Conservation (phyloP, 1,140 invertebrate genomes). For the Euborellia annulipes region DNA sequence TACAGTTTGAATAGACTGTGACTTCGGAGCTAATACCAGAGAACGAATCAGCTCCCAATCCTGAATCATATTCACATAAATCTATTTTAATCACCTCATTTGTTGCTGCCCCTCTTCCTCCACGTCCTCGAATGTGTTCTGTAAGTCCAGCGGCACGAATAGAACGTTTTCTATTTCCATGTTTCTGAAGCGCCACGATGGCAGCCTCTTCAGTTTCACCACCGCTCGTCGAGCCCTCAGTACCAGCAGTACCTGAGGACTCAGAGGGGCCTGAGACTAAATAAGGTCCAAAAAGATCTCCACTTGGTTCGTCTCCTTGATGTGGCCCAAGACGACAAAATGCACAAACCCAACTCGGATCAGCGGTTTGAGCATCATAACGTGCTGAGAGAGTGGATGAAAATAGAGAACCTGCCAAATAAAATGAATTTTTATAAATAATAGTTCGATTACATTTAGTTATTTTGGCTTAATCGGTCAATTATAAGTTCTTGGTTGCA, state of each 20-base stretch:
- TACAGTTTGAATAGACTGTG: too few species aligned
- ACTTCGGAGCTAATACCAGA: too few species aligned
- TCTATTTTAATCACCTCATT: too few species aligned
- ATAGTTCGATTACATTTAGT: too few species aligned
- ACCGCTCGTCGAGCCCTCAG: slow-evolving; percentile 14
- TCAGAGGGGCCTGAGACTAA: slow-evolving; percentile 33
- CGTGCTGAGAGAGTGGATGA: slow-evolving; percentile 62
- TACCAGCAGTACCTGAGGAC: too few species aligned
- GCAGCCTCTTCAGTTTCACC: slow-evolving; percentile 18
- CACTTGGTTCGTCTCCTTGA: slow-evolving; percentile 37
- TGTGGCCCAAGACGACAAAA: slow-evolving; percentile 82
- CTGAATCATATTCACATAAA: too few species aligned
- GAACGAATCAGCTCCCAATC: too few species aligned
- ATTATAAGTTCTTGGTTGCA: too few species aligned
- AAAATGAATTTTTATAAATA: too few species aligned
- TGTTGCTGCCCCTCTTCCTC: neutral
- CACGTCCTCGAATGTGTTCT: neutral
- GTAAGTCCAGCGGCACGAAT: slow-evolving; percentile 25
- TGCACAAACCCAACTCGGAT: slow-evolving; percentile 75
- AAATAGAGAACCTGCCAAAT: slow-evolving; percentile 34
- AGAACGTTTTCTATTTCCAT: slow-evolving; percentile 26
- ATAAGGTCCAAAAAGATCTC: slow-evolving; percentile 91
- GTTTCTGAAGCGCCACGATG: slow-evolving; percentile 21
- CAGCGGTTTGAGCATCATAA: slow-evolving; percentile 65
- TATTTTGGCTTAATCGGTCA: too few species aligned